Percentiles rank a stretch among this genome's conserved stretches.
phyloP scores from a whole-genome alignment of 2,113 vertebrate species.

The Hippocampus guttulatus region DNA sequence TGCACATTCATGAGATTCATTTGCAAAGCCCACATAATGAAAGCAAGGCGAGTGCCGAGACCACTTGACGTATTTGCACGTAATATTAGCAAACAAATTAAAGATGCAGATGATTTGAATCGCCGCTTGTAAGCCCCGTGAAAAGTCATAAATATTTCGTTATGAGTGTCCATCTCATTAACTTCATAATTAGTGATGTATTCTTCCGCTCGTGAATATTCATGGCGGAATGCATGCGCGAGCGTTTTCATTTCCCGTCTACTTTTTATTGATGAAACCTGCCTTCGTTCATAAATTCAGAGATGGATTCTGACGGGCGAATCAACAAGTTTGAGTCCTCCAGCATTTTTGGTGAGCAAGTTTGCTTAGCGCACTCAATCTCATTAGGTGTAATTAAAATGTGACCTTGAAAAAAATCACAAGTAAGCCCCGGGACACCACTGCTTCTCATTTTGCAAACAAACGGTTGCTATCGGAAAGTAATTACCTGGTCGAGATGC shows the following conservation, averaged over 20 bases:
- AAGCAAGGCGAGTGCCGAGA: not conserved
- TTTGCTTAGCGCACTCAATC: conserved; percentile 20
- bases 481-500: conserved; percentile 48
- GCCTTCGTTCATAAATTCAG: conserved; percentile 6
- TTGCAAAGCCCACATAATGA: conserved; percentile 13
- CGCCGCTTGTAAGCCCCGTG: conserved; percentile 8
- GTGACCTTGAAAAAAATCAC: conserved; percentile 50
- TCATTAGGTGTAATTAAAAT: conserved; percentile 44
- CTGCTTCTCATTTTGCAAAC: conserved; percentile 18
- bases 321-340: conserved; percentile 11
- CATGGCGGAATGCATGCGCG: not conserved
- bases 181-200: conserved; percentile 21
- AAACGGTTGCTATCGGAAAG: conserved; percentile 31
- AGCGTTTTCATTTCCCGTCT: conserved; percentile 1
- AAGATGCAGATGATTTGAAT: conserved; percentile 55
- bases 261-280: not conserved
- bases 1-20: conserved; percentile 6
- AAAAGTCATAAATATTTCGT: conserved; percentile 25
- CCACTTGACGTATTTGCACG: conserved; percentile 38
- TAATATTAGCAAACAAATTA: conserved; percentile 52
- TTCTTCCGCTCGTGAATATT: conserved; percentile 32
- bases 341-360: conserved; percentile 31
- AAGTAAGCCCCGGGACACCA: conserved; percentile 8
- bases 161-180: conserved; percentile 20
- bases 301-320: conserved; percentile 11